phyloP scores from a whole-genome alignment of 2,797 vertebrate genomes.

The Syndactyla subalaris region DNA sequence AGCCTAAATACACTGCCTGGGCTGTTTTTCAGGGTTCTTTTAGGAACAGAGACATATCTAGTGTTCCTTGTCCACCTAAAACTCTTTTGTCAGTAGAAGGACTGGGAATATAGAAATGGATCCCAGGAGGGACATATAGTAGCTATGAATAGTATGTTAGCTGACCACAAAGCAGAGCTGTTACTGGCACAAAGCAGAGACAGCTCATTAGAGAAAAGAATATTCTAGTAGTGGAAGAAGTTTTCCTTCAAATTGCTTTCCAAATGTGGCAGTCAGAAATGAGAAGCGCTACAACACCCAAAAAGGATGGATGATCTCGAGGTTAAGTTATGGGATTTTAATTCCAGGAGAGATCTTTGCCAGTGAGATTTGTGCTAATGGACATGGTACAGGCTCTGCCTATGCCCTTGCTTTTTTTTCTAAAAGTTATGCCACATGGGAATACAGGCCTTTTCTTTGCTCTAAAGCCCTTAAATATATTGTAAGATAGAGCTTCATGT shows the following conservation, averaged over 20 bases:
- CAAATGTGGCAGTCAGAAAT: constrained; percentile 47
- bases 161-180: constrained; percentile 51
- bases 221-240: constrained; percentile 29
- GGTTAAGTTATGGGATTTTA: neutral
- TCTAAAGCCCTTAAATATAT: neutral
- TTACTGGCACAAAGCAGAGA: constrained; percentile 57
- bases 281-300: neutral
- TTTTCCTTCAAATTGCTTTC: constrained; percentile 47
- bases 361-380: neutral
- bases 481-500: neutral
- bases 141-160: constrained; percentile 42
- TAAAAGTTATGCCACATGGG: neutral
- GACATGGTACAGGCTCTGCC: neutral
- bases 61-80: constrained; percentile 35
- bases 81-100: constrained; percentile 22
- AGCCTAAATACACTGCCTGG: neutral
- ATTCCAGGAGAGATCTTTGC: neutral
- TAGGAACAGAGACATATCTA: neutral
- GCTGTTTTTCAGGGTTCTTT: neutral
- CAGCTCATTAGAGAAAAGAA: constrained; percentile 47
- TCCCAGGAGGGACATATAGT: constrained; percentile 31
- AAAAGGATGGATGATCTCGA: constrained; percentile 15
- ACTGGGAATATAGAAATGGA: constrained; percentile 25
- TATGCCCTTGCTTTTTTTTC: neutral
- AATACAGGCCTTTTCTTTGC: neutral